Base-by-base conservation (phyloP, 1,140 invertebrate genomes). In the Macrocentrus cingulum region DNA sequence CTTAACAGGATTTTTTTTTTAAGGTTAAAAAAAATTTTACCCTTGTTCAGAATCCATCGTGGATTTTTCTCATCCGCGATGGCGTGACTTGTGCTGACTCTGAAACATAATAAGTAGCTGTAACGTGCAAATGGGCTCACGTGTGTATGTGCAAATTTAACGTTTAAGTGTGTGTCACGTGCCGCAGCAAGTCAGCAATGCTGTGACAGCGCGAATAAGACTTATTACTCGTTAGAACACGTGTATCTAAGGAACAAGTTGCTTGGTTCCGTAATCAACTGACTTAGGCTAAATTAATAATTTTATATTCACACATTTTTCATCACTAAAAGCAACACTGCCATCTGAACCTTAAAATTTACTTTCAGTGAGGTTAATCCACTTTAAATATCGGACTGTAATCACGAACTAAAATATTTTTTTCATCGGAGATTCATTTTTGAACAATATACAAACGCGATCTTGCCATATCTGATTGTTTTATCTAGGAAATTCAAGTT, bases 181-280 rank as follows among this genome's bases (percentile, higher is more conserved):
- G 22, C 55, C 20, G 55, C 55, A 50, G 46, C 25, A 50, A 42
- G 22, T 42, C 56, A 18, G 48, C 48, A 58, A 44, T 58, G 56
- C 48, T 51, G 48, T 58, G 37, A 58, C 48, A 58, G 48, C 37
- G 48, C 39, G 48, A 58, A 58, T 57, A 57, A 57, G 46, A 57
- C 37, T 57, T 57, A 57, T 44, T 51, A 42, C 56, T 51, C 39
- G 37, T 36, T 49, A 44, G 29, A 42, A 32, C 13, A 51, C 36
- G 39, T 49, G 22, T 48, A 45, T 42, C 15, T 2, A 51, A 36
- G 25, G 13, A 44, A 44, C 56, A 51, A 58, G 48, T 58, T 58
- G 56, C 25, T 58, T 15, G 13, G 42, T 44, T 58, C n/a, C 48
- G 32, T 37, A 2, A 37, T 37, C 45, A 25, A 34, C 19, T 11